phyloP scores from a whole-genome alignment of 2,113 vertebrate genomes.

The Prochilodus magdalenae region DNA sequence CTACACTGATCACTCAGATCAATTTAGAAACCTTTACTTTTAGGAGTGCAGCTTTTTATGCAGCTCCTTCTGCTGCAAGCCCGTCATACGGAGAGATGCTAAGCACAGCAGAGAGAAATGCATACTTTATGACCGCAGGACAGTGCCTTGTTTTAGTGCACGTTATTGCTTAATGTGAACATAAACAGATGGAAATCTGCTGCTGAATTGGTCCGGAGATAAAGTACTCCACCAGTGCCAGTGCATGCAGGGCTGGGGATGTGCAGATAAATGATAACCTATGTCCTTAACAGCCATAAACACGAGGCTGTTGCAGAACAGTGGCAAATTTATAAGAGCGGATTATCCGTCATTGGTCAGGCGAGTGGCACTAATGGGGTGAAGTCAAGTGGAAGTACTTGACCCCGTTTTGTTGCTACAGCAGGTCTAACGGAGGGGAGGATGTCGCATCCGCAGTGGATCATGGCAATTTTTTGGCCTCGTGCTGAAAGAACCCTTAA shows the following conservation, averaged over 20 bases:
- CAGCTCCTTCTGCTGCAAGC: constrained; percentile 52
- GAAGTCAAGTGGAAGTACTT: constrained; percentile 41
- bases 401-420: constrained; percentile 32
- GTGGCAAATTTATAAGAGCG: constrained; percentile 25
- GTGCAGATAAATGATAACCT: not conserved
- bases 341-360: constrained; percentile 25
- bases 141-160: not conserved
- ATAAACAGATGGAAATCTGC: not conserved
- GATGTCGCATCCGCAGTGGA: not conserved
- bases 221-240: not conserved
- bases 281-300: not conserved
- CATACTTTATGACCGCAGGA: not conserved
- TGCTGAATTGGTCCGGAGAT: not conserved
- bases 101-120: not conserved
- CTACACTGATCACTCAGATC: not conserved
- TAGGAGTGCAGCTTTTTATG: not conserved
- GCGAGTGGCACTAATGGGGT: constrained; percentile 28
- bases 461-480: constrained; percentile 4
- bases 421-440: constrained; percentile 1
- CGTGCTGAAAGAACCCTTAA: not conserved
- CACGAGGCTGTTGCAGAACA: not conserved
- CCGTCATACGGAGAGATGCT: not conserved
- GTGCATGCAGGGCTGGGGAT: not conserved
- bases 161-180: constrained; percentile 9
- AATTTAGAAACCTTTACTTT: not conserved